These are phyloP conservation scores for Allophyes oxyacanthae DNA, from an alignment of 2,888 invertebrate species.

Conservation along the genomic window DNA sequence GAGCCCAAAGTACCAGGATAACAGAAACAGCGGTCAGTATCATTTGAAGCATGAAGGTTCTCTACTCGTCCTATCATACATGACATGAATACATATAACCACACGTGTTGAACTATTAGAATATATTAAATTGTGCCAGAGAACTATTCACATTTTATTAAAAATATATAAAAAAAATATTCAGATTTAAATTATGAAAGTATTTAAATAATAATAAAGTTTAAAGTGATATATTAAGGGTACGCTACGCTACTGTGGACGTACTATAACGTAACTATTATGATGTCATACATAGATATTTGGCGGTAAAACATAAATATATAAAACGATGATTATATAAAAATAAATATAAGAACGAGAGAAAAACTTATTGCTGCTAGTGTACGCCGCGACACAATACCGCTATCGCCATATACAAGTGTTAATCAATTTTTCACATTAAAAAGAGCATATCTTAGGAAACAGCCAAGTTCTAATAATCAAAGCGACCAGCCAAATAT, in stretches of 20 bases:
- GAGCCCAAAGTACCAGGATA: slow-evolving; percentile 57
- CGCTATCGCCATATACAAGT: slow-evolving; percentile 44
- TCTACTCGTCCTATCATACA: slow-evolving; percentile 64
- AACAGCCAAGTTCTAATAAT: slow-evolving; percentile 82
- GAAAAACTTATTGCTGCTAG: slow-evolving; percentile 65
- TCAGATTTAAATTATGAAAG: neutral
- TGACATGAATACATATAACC: slow-evolving; percentile 46
- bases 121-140: slow-evolving; percentile 44
- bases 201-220: neutral
- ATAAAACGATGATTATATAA: slow-evolving; percentile 22
- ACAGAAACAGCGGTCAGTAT: slow-evolving; percentile 50
- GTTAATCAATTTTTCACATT: slow-evolving; percentile 66
- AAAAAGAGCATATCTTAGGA: slow-evolving; percentile 73
- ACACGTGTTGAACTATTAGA: slow-evolving; percentile 40
- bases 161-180: neutral
- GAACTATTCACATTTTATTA: slow-evolving; percentile 43
- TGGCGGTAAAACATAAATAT: slow-evolving; percentile 24
- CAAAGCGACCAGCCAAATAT: slow-evolving; percentile 86
- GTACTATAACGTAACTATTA: slow-evolving; percentile 42
- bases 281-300: slow-evolving; percentile 38
- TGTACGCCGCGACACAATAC: slow-evolving; percentile 45
- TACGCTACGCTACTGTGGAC: slow-evolving; percentile 54
- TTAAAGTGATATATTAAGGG: slow-evolving; percentile 27
- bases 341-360: slow-evolving; percentile 65
- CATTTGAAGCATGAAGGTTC: slow-evolving; percentile 58